Conservation (phyloP, 2,797 vertebrate species). For the Taenioides sp. region DNA sequence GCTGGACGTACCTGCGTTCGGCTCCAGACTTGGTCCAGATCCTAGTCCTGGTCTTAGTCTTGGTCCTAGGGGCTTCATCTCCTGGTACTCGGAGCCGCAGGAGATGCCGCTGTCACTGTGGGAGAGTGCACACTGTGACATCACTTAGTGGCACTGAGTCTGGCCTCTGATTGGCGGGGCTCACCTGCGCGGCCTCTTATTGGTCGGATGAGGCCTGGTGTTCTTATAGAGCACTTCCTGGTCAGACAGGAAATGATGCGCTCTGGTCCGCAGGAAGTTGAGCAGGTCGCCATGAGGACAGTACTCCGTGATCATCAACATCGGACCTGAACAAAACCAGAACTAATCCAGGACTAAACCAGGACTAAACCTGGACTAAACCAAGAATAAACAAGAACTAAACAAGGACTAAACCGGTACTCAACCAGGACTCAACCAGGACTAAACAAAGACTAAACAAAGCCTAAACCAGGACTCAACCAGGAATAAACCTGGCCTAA, state of each 20-base stretch:
- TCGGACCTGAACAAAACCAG: conserved; percentile 79
- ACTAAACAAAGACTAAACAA: no score
- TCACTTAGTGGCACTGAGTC: background rate
- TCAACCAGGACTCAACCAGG: background rate
- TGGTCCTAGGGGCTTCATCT: conserved; percentile 72
- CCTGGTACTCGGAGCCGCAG: conserved; percentile 83
- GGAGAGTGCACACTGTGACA: conserved; percentile 13
- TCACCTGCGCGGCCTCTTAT: conserved; percentile 42
- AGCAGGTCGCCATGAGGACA: conserved; percentile 92
- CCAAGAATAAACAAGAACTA: background rate
- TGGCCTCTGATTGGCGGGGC: background rate
- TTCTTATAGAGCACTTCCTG: conserved; percentile 83
- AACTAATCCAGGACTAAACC: background rate
- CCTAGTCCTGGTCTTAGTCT: conserved; percentile 30
- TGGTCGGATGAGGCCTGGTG: conserved; percentile 41
- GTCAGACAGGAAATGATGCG: conserved; percentile 73
- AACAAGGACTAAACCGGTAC: background rate
- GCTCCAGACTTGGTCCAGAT: conserved; percentile 9
- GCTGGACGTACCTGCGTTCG: background rate
- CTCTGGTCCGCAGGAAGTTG: conserved; percentile 86
- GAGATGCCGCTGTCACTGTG: conserved; percentile 88
- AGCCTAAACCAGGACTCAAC: no score
- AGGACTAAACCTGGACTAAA: background rate
- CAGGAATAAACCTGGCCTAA: background rate
- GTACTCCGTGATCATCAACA: conserved; percentile 95